Evolutionary conservation across 2,888 invertebrate species (phyloP), one percentile per base, ranked within the genome.

Genomic region (Drosophila meridionalis): DNA sequence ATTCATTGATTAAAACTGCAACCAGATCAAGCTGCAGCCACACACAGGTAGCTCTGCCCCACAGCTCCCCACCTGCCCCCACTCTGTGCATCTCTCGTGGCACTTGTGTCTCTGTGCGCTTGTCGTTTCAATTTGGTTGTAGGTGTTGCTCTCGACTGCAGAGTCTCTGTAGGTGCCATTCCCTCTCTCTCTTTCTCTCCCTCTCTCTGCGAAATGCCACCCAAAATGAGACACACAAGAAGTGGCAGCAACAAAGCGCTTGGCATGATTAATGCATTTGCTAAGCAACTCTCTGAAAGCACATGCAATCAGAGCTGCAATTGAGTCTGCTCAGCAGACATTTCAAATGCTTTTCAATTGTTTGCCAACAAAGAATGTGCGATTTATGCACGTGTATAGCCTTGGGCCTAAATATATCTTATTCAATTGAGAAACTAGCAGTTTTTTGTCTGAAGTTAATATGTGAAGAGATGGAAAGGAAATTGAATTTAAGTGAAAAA

Each of bases 1-100:
- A 91, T 91, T 84, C 81, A 74, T 90, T 91, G 91, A 91, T 92
- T 92, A 92, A 92, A 91, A 89, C 86, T 82, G 84, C 34, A 72
- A 73, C 61, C 60, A 59, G 84, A 87, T 86, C 70, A 63, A 48
- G 47, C 66, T 52, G 60, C 45, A 47, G 55, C 62, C 58, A 62
- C 61, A 52, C 56, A 56, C 68, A 66, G 38, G 9, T 36, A 50
- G 50, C 48, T 59, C n/a, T 28, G 3, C 11, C 45, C 3, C 12
- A 42, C 43, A 36, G 34, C 14, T 30, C 42, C 0, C 20, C 26
- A 48, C 4, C 36, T 2, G 4, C 47, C 34, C 28, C 11, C 20
- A 12, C 12, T 36, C 45, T 45, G 14, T 48, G 30, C 8, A 14
- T 32, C 32, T 30, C 63, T 40, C 53, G 20, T 3, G 43, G 47